Conservation (phyloP, 2,888 invertebrate species). For the Mechanitis mazaeus region DNA sequence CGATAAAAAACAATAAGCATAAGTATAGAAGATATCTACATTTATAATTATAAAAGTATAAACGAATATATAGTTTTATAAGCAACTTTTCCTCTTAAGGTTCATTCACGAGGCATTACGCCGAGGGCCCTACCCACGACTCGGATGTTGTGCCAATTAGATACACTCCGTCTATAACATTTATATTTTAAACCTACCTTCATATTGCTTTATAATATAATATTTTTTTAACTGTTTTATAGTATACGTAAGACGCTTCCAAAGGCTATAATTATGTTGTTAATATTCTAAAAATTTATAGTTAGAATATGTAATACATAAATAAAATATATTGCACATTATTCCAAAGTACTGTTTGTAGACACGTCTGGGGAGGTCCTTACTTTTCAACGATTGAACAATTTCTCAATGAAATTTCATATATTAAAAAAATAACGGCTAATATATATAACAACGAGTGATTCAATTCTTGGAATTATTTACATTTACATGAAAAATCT, state of each 20-base stretch:
- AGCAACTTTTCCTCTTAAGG: constrained; percentile 23
- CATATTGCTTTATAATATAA: background rate
- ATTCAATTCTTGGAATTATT: constrained; percentile 1
- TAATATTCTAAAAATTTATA: too few relatives aligned
- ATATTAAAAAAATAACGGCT: background rate
- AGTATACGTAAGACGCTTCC: too few relatives aligned
- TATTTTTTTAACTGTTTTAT: background rate
- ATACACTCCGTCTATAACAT: constrained; percentile 38
- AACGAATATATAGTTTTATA: constrained; percentile 8
- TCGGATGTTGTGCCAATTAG: constrained; percentile 43
- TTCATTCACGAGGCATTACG: constrained; percentile 24
- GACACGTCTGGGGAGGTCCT: too few relatives aligned
- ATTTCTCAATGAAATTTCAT: too few relatives aligned
- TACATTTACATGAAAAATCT: background rate
- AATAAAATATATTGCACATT: too few relatives aligned
- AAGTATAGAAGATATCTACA: background rate
- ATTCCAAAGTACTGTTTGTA: too few relatives aligned
- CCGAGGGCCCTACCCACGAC: constrained; percentile 45
- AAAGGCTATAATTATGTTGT: too few relatives aligned
- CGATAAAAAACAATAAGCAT: too few relatives aligned
- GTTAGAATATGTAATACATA: too few relatives aligned
- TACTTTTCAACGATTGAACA: too few relatives aligned
- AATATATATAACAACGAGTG: background rate
- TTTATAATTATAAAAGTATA: constrained; percentile 4
- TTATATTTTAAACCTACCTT: constrained; percentile 15